Base-by-base conservation (phyloP, 2,888 invertebrate genomes). In the Apamea crenata region DNA sequence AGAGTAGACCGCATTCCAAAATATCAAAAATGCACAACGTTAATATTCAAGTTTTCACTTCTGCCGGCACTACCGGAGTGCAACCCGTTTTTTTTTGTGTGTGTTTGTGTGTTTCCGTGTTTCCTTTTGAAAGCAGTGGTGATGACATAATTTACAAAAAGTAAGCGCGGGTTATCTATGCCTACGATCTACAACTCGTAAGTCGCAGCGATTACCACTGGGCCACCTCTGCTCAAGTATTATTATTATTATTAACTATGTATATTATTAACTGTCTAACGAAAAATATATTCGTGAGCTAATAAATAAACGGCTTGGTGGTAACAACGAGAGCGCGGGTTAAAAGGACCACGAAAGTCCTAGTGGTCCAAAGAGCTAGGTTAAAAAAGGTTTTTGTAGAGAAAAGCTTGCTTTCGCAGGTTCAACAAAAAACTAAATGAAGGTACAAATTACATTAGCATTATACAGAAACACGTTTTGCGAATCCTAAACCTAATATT, bases 391-490 rank as follows among this genome's bases (percentile, higher is more conserved):
- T 65, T 74, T 80, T 74, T 59, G 61, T 73, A 75, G 36, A 76
- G 47, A 32, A 75, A 72, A 77, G 56, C 66, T 77, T 69, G 56
- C 53, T 56, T 71, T 68, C 29, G 21, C 66, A 72, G 74, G 71
- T 77, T 76, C 50, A 77, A 74, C 74, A 84, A 87, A 84, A 83
- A 80, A 74, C 87, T 66, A 80, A 87, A 85, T 84, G 75, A 77
- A 77, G 84, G 81, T 74, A 77, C 77, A 84, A 85, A 85, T 87
- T 85, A 85, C 81, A 87, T 87, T 77, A 81, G 66, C 77, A 87
- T 84, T 87, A 85, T 85, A 84, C 85, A 70, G 74, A 77, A 87
- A 66, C 84, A 85, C 87, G 74, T 81, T 87, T 77, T 74, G 83
- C 61, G 59, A 56, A 83, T 86, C 67, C 84, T 69, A 68, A 68